Evolutionary conservation across 1,140 invertebrate species (phyloP).

Genomic region (Drosophila pseudoananassae): DNA sequence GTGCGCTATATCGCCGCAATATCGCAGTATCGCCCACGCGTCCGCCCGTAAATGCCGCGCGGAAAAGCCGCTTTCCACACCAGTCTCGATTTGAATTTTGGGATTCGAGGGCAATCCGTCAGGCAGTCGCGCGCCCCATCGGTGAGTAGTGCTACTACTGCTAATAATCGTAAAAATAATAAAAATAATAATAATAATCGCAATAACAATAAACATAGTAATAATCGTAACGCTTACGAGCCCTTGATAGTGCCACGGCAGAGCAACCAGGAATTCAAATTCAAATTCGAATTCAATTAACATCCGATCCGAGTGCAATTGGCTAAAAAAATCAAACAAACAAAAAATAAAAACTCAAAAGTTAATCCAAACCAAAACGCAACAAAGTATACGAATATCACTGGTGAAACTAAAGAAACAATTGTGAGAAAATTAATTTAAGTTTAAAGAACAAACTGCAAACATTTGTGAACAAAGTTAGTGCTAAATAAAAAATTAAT

Average conservation of each 20-base stretch:
- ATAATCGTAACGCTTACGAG: constrained; percentile 61
- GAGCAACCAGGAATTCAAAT: constrained; percentile 28
- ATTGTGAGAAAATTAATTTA: constrained; percentile 24
- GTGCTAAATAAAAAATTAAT: constrained; percentile 21
- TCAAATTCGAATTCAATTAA: constrained; percentile 61
- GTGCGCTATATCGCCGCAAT: constrained; percentile 40
- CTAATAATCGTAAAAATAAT: constrained; percentile 57
- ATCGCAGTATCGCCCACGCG: constrained; percentile 43
- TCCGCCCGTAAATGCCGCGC: constrained; percentile 44
- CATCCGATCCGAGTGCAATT: constrained; percentile 66
- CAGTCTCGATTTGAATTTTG: constrained; percentile 3
- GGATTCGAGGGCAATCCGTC: constrained; percentile 45
- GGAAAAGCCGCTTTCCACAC: constrained; percentile 37
- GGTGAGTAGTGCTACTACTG: constrained; percentile 35
- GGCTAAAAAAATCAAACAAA: constrained; percentile 19
- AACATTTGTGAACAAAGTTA: constrained; percentile 30
- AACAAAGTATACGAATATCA: constrained; percentile 74
- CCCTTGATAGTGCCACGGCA: constrained; percentile 46
- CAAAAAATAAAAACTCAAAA: constrained; percentile 36
- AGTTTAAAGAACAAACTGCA: constrained; percentile 6
- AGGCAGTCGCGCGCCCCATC: constrained; percentile 56
- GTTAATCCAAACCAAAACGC: constrained; percentile 35
- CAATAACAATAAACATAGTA: constrained; percentile 54
- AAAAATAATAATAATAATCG: constrained; percentile 56
- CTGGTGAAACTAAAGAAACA: constrained; percentile 35